These are phyloP conservation scores for Prenolepis imparis DNA, from an alignment of 2,888 invertebrate species.

Conservation along the genomic window DNA sequence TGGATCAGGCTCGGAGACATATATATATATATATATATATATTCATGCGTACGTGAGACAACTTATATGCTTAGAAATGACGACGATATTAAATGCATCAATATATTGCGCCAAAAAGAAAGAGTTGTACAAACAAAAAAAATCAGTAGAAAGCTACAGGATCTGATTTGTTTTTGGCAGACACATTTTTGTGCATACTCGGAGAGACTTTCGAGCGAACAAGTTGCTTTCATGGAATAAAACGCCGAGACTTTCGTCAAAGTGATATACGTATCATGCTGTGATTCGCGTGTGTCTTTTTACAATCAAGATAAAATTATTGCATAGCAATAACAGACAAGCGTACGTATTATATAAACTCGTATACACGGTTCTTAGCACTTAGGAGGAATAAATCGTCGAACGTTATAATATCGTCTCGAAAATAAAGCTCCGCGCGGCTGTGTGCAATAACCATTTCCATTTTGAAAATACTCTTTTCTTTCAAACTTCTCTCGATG, in stretches of 20 bases:
- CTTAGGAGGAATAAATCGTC: conserved; percentile 4
- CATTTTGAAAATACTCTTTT: neutral
- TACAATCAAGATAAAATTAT: conserved; percentile 29
- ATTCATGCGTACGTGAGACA: neutral
- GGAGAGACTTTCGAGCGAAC: neutral
- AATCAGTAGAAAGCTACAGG: neutral
- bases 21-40: too few species aligned
- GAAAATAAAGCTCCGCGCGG: conserved; percentile 33
- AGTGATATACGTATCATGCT: neutral
- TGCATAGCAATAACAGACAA: conserved; percentile 36
- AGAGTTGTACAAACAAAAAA: neutral
- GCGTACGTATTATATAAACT: conserved; percentile 2
- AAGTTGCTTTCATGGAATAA: neutral
- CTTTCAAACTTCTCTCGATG: neutral
- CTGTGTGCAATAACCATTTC: conserved; percentile 10
- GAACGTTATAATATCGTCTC: conserved; percentile 4
- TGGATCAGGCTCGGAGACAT: neutral
- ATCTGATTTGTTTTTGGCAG: conserved; percentile 15
- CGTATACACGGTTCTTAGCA: conserved; percentile 2
- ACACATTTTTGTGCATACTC: conserved; percentile 8
- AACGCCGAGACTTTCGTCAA: neutral
- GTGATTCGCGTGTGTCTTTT: conserved; percentile 9
- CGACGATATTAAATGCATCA: conserved; percentile 10
- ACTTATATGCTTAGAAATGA: conserved; percentile 18
- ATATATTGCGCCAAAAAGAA: neutral